Base-by-base conservation (phyloP, 2,113 vertebrate genomes). In the Propithecus coquereli region DNA sequence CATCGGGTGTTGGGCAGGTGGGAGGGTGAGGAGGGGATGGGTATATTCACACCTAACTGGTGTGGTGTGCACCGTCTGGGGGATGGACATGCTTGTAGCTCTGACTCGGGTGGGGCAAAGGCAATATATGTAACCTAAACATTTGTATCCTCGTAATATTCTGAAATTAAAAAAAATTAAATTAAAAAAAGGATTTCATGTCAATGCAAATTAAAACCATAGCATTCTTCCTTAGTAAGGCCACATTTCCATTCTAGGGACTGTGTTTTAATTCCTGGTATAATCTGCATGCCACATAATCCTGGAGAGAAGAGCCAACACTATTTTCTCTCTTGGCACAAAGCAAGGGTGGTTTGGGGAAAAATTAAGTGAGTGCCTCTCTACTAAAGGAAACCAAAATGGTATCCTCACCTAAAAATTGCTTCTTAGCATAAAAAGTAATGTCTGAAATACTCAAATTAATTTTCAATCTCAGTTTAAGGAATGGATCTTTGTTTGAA, bases 401-500 rank as follows among this genome's bases (percentile, higher is more conserved):
- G 25, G 40, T n/a, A 66, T 14, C 5, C 30, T 87, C 4, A 54
- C 40, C 6, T 37, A 74, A 74, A 71, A 88, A 66, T 63, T 23
- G 4, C 17, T 63, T 86, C 61, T 90, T 86, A 87, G 84, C n/a
- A 23, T 66, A 71, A 93, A 84, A 87, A 82, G 3, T 20, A 57
- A 91, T 90, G 11, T 5, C 6, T 73, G 12, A 87, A 90, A 87
- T 32, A 3, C 59, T 90, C 30, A 94, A 90, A 57, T 61, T 87
- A 89, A 93, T 79, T 90, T 37, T 87, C 22, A 68, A 30, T 47
- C 32, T 95, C 47, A 94, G 34, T 91, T 83, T 68, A 86, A 88
- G 59, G 34, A 20, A 4, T 73, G 12, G 8, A 76, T 71, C 16
- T 83, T 68, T 22, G 63, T 95, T 94, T 77, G 20, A 81, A 23